Conservation (phyloP, 2,113 vertebrate species). For the Hepsetus odoe region DNA sequence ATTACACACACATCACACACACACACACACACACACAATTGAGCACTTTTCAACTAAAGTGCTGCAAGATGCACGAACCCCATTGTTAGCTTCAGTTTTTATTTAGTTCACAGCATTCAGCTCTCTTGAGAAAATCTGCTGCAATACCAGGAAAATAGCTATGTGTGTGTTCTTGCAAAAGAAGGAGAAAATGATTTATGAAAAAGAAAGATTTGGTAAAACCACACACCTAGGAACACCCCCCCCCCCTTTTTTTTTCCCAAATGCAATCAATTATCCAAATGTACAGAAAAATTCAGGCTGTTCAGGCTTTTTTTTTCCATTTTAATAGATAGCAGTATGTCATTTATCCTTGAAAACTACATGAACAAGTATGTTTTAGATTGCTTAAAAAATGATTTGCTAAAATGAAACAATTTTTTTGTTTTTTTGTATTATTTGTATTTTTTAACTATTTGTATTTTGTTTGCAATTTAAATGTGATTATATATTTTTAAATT, state of each 20-base stretch:
- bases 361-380: no score
- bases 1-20: not conserved
- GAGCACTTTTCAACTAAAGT: slow-evolving; percentile 10
- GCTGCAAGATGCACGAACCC: slow-evolving; percentile 14
- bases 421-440: no score
- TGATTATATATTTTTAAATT: no score
- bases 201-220: not conserved
- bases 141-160: not conserved
- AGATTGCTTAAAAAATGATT: no score
- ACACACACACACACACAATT: not conserved
- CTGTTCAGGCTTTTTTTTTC: no score
- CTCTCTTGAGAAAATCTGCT: not conserved
- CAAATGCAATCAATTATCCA: no score
- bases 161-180: not conserved
- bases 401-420: no score
- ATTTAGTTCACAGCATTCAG: not conserved
- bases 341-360: no score
- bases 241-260: not conserved
- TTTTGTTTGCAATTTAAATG: no score
- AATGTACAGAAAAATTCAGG: no score
- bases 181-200: not conserved
- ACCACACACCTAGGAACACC: not conserved
- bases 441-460: no score
- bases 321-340: no score
- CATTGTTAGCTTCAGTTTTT: slow-evolving; percentile 11